Conservation (phyloP, 2,888 invertebrate species). For the Limnephilus lunatus region DNA sequence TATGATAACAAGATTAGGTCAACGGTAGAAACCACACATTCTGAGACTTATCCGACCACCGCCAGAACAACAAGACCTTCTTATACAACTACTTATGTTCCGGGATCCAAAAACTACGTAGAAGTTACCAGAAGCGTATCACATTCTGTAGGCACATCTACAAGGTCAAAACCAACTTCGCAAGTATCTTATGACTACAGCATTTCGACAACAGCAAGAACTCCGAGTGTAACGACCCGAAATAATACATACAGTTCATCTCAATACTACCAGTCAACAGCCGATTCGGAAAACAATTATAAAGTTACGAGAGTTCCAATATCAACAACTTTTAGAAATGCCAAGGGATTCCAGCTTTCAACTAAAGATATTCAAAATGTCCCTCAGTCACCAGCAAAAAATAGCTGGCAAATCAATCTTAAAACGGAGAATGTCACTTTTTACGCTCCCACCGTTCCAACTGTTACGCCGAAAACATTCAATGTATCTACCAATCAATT, state of each 20-base stretch:
- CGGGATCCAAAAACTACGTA: slow-evolving; percentile 68
- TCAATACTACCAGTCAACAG: slow-evolving; percentile 54
- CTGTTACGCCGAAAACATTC: slow-evolving; percentile 65
- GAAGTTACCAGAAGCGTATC: slow-evolving; percentile 68
- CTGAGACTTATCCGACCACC: slow-evolving; percentile 55
- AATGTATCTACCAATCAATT: slow-evolving; percentile 41
- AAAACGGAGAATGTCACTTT: slow-evolving; percentile 49
- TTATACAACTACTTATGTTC: slow-evolving; percentile 72
- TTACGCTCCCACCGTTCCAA: slow-evolving; percentile 69
- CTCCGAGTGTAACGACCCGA: slow-evolving; percentile 11
- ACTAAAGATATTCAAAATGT: slow-evolving; percentile 67
- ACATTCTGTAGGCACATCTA: slow-evolving; percentile 63
- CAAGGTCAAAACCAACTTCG: slow-evolving; percentile 66
- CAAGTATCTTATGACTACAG: slow-evolving; percentile 60
- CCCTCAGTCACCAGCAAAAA: slow-evolving; percentile 53
- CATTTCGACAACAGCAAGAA: slow-evolving; percentile 33
- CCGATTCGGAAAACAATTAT: slow-evolving; percentile 48
- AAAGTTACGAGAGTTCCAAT: slow-evolving; percentile 42
- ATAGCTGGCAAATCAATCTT: slow-evolving; percentile 5
- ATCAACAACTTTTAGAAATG: slow-evolving; percentile 63
- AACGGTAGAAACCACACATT: slow-evolving; percentile 41
- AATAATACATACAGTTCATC: slow-evolving; percentile 47
- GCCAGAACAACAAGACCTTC: slow-evolving; percentile 71
- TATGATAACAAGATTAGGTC: slow-evolving; percentile 54
- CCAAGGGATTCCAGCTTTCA: slow-evolving; percentile 59